A percentile compares a stretch with the other conserved stretches of the same genome.
phyloP scores from a whole-genome alignment of 2,888 invertebrate species.

The Atrina japonica region DNA sequence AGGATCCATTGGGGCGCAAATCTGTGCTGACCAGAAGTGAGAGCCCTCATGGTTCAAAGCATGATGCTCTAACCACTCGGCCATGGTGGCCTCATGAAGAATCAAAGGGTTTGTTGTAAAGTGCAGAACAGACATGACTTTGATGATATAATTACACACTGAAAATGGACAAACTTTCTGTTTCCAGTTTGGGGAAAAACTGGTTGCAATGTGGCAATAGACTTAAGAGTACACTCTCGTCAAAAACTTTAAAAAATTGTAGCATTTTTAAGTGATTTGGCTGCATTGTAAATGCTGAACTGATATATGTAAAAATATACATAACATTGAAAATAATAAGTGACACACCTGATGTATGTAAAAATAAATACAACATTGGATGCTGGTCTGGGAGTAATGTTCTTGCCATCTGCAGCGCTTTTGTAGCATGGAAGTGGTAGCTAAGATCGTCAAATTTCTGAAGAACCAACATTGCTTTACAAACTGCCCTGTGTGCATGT shows the following conservation, averaged over 20 bases:
- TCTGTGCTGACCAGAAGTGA: too few relatives aligned
- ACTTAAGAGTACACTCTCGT: neutral
- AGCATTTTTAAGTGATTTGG: neutral
- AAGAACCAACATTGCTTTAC: constrained; percentile 70
- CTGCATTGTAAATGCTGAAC: neutral
- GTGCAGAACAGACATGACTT: too few relatives aligned
- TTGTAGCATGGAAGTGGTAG: constrained; percentile 69
- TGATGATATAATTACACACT: too few relatives aligned
- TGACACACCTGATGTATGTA: constrained; percentile 70
- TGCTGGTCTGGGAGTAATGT: constrained; percentile 63
- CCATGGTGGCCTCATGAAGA: too few relatives aligned
- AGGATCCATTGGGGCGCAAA: too few relatives aligned
- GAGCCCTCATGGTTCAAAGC: too few relatives aligned
- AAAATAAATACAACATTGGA: constrained; percentile 69
- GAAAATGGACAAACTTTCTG: too few relatives aligned
- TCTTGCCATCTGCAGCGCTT: constrained; percentile 70
- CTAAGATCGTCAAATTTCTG: constrained; percentile 66
- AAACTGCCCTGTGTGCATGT: constrained; percentile 69
- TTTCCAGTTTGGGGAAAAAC: neutral
- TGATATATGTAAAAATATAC: neutral
- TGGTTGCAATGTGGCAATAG: too few relatives aligned
- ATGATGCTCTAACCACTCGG: too few relatives aligned
- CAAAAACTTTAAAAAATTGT: too few relatives aligned
- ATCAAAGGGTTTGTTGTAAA: too few relatives aligned
- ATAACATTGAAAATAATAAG: too few relatives aligned